These are phyloP conservation scores for Beaufortia kweichowensis DNA, from an alignment of 2,113 vertebrate genomes.

Conservation along the genomic window DNA sequence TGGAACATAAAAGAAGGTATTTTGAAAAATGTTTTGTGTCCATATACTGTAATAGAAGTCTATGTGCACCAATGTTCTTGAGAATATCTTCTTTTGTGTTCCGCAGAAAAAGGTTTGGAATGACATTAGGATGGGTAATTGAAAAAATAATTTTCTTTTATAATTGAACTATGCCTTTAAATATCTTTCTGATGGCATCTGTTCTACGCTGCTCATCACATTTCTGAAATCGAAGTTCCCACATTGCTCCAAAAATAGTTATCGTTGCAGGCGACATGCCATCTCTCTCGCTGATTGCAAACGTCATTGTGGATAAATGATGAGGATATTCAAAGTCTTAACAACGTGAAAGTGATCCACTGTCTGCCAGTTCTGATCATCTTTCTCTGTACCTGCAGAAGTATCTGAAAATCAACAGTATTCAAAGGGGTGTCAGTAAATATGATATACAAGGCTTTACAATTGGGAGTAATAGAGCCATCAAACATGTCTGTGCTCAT, in stretches of 20 bases:
- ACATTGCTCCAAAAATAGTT: neutral
- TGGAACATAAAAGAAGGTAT: too few species aligned
- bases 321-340: slow-evolving; percentile 23
- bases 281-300: neutral
- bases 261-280: neutral
- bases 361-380: slow-evolving; percentile 36
- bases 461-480: neutral
- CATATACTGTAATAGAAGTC: too few species aligned
- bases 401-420: slow-evolving; percentile 35
- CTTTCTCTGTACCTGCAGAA: slow-evolving; percentile 36
- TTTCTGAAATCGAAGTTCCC: slow-evolving; percentile 10
- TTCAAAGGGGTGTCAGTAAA: slow-evolving; percentile 43
- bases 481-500: neutral
- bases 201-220: slow-evolving; percentile 4
- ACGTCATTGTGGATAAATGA: slow-evolving; percentile 13
- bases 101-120: too few species aligned
- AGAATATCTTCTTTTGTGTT: too few species aligned
- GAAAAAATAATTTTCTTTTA: too few species aligned
- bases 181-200: neutral
- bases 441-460: slow-evolving; percentile 23
- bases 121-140: too few species aligned
- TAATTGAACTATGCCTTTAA: neutral
- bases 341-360: slow-evolving; percentile 28
- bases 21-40: too few species aligned
- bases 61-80: too few species aligned